Conservation (phyloP, 2,888 invertebrate genomes). For the Chloroclystis v-ata region DNA sequence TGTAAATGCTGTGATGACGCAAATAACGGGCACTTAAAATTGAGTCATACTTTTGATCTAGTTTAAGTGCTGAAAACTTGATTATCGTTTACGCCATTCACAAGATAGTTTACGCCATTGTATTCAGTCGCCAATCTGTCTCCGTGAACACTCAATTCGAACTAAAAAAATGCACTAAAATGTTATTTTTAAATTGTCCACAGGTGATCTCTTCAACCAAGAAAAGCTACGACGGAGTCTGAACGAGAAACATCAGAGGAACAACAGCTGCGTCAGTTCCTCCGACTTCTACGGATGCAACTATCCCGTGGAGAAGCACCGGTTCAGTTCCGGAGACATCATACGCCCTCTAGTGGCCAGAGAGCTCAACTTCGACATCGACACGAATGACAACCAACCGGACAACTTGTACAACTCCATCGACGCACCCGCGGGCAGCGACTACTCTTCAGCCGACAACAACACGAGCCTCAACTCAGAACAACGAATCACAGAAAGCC, state of each 20-base stretch:
- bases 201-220: constrained; percentile 71
- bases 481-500: constrained; percentile 73
- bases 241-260: constrained; percentile 73
- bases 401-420: constrained; percentile 68
- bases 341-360: constrained; percentile 68
- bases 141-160: no score
- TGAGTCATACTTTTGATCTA: no score
- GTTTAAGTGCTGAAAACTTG: no score
- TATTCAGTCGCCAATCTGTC: no score
- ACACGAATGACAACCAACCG: constrained; percentile 46
- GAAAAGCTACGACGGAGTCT: constrained; percentile 71
- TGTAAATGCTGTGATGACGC: no score
- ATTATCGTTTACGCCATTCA: no score
- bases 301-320: constrained; percentile 72
- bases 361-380: constrained; percentile 67
- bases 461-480: constrained; percentile 52
- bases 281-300: constrained; percentile 76
- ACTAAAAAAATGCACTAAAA: no score
- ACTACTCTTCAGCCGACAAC: constrained; percentile 56
- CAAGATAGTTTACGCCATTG: background rate
- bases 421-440: constrained; percentile 55
- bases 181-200: no score
- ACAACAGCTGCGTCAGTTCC: constrained; percentile 74
- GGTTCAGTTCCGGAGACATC: constrained; percentile 71
- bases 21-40: no score